Conservation (phyloP, 2,797 vertebrate species). For the Propithecus deckenii region DNA sequence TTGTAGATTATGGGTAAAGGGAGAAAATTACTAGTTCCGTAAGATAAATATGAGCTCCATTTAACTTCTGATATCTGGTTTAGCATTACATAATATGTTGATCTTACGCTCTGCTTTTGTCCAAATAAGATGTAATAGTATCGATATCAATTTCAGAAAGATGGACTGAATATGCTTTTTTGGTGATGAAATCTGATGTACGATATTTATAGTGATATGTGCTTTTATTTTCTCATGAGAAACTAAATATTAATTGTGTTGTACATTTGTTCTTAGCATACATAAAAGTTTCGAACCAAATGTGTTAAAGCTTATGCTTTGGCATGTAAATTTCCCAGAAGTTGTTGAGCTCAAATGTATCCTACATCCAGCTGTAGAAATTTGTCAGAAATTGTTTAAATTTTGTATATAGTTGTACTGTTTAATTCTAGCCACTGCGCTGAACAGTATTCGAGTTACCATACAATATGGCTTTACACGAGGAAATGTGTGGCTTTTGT, state of each 20-base stretch:
- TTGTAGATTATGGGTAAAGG: conserved; percentile 85
- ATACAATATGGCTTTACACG: conserved; percentile 87
- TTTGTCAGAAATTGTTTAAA: conserved; percentile 87
- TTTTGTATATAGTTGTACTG: conserved; percentile 89
- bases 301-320: conserved; percentile 86
- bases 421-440: conserved; percentile 88
- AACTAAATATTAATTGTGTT: conserved; percentile 86
- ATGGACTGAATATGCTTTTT: conserved; percentile 70
- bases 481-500: conserved; percentile 88
- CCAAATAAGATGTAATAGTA: conserved; percentile 77
- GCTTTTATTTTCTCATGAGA: conserved; percentile 84
- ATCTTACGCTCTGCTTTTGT: conserved; percentile 78
- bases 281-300: conserved; percentile 86
- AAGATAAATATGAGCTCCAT: conserved; percentile 82
- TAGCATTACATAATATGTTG: conserved; percentile 79
- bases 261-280: conserved; percentile 85
- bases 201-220: conserved; percentile 80
- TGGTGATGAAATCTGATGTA: conserved; percentile 82
- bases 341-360: conserved; percentile 87
- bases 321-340: conserved; percentile 85
- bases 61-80: conserved; percentile 82
- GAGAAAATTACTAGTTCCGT: conserved; percentile 79
- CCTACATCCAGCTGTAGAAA: conserved; percentile 87
- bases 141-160: conserved; percentile 72
- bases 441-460: conserved; percentile 88